A percentile compares a stretch with the other conserved stretches of the same genome.
Evolutionary conservation across 2,113 vertebrate genomes (phyloP).

Genomic region (Cebidichthys violaceus): DNA sequence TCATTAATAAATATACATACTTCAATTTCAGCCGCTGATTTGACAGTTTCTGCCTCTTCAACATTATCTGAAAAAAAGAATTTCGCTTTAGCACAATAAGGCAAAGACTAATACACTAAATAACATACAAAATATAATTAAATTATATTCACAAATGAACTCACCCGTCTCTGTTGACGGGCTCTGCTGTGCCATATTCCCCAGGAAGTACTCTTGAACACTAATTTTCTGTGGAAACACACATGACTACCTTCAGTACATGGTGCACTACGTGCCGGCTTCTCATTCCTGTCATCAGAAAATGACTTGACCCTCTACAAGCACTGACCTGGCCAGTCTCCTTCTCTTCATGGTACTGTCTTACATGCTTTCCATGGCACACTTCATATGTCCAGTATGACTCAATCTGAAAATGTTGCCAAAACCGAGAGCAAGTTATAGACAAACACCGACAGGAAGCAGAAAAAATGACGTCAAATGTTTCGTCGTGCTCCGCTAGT

Average conservation of each 20-base stretch:
- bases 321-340: constrained; percentile 93
- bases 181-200: constrained; percentile 87
- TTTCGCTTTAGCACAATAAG: not conserved
- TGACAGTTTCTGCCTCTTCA: constrained; percentile 63
- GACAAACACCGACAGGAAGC: not conserved
- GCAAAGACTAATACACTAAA: not conserved
- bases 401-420: constrained; percentile 89
- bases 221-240: constrained; percentile 89
- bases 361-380: constrained; percentile 95
- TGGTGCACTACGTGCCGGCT: not conserved
- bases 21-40: constrained; percentile 66
- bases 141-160: constrained; percentile 42
- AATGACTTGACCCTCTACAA: constrained; percentile 3
- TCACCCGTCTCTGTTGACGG: constrained; percentile 86
- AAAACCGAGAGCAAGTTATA: not conserved
- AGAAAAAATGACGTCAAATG: not conserved
- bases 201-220: constrained; percentile 97
- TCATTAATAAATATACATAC: constrained; percentile 52
- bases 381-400: constrained; percentile 99
- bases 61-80: constrained; percentile 60
- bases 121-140: not conserved
- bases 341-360: constrained; percentile 98
- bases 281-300: constrained; percentile 14
- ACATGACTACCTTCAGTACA: constrained; percentile 1
- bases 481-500: constrained; percentile 18